phyloP scores from a whole-genome alignment of 2,113 vertebrate species.

The Merops nubicus region DNA sequence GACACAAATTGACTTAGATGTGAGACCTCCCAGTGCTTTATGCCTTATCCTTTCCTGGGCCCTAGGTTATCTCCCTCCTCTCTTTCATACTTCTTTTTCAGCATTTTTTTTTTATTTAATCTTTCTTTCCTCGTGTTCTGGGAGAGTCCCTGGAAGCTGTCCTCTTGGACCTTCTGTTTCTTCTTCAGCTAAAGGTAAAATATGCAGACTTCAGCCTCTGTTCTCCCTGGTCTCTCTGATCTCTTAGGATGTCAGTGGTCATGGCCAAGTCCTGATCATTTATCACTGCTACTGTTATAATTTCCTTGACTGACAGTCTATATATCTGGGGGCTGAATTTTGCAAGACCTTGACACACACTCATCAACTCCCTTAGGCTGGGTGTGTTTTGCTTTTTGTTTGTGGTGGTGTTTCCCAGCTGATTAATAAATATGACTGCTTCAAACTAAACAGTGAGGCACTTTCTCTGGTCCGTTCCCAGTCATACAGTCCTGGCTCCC shows the following conservation, averaged over 20 bases:
- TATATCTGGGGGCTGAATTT: background rate
- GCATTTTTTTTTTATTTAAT: background rate
- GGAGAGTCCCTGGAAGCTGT: background rate
- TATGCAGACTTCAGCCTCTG: background rate
- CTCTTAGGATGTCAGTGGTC: background rate
- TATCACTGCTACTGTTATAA: background rate
- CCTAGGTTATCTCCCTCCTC: background rate
- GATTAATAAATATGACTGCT: background rate
- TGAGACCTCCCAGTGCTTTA: background rate
- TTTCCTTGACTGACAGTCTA: background rate
- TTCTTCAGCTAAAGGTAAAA: background rate
- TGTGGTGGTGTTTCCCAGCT: background rate
- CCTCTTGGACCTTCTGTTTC: background rate
- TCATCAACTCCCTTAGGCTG: background rate
- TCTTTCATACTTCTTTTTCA: background rate
- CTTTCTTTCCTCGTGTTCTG: background rate
- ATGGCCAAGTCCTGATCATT: background rate
- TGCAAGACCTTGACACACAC: background rate
- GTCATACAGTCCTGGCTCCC: fast-evolving
- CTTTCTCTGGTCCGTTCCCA: background rate
- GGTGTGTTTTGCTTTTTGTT: background rate
- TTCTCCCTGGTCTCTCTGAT: no score
- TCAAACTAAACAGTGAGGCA: background rate
- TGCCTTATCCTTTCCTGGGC: background rate
- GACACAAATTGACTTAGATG: background rate